Evolutionary conservation across 2,113 vertebrate species (phyloP).

Genomic region (Gopherus flavomarginatus): DNA sequence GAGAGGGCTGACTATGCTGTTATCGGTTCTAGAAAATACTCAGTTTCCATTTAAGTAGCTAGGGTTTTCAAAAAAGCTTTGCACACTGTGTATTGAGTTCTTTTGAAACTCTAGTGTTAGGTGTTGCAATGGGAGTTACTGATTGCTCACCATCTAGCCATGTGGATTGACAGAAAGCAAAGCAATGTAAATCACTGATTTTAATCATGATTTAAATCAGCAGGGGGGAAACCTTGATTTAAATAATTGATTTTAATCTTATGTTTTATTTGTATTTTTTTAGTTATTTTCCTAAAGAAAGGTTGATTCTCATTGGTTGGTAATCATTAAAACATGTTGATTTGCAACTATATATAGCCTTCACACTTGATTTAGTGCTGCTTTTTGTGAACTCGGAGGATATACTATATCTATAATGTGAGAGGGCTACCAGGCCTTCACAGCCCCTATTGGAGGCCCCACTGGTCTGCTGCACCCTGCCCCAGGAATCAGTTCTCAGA

Average conservation of each 20-base stretch:
- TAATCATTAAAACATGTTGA: background rate
- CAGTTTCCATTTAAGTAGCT: background rate
- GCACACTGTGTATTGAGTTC: accelerated
- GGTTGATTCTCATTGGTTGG: background rate
- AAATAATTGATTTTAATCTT: background rate
- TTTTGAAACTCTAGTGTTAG: background rate
- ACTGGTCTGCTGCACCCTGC: too few species aligned
- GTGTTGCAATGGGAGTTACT: background rate
- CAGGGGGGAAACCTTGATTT: too few species aligned
- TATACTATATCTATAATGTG: too few species aligned
- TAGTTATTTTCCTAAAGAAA: background rate
- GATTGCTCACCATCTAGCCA: background rate
- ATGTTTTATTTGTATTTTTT: background rate
- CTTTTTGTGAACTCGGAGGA: background rate
- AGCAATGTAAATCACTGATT: too few species aligned
- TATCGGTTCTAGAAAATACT: background rate
- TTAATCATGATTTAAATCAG: too few species aligned
- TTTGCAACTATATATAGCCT: background rate
- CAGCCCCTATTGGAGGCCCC: too few species aligned
- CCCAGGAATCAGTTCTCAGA: too few species aligned
- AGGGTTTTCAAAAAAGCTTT: background rate
- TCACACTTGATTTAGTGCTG: background rate
- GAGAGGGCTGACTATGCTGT: background rate
- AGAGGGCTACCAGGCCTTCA: too few species aligned
- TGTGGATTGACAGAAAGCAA: background rate